Evolutionary conservation across 2,888 invertebrate species (phyloP).

Genomic region (Cheilosia soror): DNA sequence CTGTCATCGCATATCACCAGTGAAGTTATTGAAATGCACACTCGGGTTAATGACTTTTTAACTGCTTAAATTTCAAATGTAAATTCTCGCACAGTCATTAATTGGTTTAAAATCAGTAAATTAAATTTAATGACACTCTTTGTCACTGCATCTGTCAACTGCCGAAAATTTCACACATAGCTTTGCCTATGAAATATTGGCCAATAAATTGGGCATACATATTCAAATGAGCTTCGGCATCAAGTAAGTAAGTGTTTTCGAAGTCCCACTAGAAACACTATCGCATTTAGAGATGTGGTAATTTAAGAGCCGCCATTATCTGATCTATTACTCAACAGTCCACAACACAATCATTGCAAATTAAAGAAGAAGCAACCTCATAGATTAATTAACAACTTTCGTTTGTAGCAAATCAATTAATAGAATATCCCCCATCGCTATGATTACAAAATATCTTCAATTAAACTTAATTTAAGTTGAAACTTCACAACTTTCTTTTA

Average conservation of each 20-base stretch:
- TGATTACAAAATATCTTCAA: slow-evolving; percentile 53
- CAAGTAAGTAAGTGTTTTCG: neutral
- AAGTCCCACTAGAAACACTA: neutral
- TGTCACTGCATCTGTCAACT: too few relatives aligned
- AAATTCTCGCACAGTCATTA: neutral
- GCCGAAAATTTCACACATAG: too few relatives aligned
- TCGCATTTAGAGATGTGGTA: neutral
- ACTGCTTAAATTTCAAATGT: neutral
- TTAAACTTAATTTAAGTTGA: slow-evolving; percentile 30
- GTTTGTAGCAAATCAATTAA: slow-evolving; percentile 32
- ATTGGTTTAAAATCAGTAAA: too few relatives aligned
- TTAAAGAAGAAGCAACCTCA: slow-evolving; percentile 5
- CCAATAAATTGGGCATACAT: neutral
- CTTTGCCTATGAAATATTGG: too few relatives aligned
- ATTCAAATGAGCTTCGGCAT: neutral
- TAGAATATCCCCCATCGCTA: neutral
- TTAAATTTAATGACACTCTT: too few relatives aligned
- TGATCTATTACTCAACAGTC: slow-evolving; percentile 16
- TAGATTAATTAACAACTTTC: slow-evolving; percentile 44
- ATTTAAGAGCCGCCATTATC: slow-evolving; percentile 4
- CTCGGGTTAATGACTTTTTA: neutral
- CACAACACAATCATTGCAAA: slow-evolving; percentile 7
- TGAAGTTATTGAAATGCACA: neutral
- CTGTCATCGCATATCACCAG: too few relatives aligned
- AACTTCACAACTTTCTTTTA: slow-evolving; percentile 64